These are phyloP conservation scores for Limnodromus scolopaceus DNA, from an alignment of 2,797 vertebrate genomes.

Conservation along the genomic window DNA sequence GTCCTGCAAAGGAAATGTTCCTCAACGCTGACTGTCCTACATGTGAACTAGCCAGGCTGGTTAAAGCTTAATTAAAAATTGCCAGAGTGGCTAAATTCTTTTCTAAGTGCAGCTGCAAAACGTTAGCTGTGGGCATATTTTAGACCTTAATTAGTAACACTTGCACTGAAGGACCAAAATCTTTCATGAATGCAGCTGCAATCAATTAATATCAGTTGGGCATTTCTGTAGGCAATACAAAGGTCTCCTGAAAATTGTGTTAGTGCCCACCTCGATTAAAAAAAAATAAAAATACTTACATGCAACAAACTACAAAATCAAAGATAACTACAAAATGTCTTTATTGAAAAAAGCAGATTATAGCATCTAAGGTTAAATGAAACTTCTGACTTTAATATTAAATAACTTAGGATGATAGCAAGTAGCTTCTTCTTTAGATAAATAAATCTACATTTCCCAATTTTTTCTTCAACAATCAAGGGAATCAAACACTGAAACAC, in stretches of 20 bases:
- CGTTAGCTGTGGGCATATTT: conserved; percentile 41
- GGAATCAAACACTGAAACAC: conserved; percentile 85
- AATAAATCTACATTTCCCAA: conserved; percentile 93
- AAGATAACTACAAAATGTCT: conserved; percentile 81
- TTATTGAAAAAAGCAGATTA: conserved; percentile 86
- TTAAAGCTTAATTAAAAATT: conserved; percentile 54
- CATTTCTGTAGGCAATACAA: conserved; percentile 5
- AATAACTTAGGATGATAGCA: conserved; percentile 85
- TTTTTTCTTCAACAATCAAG: conserved; percentile 87
- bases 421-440: conserved; percentile 89
- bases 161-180: conserved; percentile 44
- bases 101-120: conserved; percentile 51
- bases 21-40: neutral
- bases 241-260: neutral
- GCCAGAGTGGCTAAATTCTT: conserved; percentile 57
- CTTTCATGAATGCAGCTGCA: conserved; percentile 42
- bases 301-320: conserved; percentile 20
- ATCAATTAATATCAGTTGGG: conserved; percentile 14
- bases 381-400: conserved; percentile 92
- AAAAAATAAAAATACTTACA: neutral
- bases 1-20: neutral
- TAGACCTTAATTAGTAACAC: conserved; percentile 63
- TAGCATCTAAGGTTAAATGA: conserved; percentile 96
- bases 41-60: conserved; percentile 11
- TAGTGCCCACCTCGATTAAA: neutral